Evolutionary conservation across 2,113 vertebrate genomes (phyloP).

Genomic region (Amblyopsis rosae): DNA sequence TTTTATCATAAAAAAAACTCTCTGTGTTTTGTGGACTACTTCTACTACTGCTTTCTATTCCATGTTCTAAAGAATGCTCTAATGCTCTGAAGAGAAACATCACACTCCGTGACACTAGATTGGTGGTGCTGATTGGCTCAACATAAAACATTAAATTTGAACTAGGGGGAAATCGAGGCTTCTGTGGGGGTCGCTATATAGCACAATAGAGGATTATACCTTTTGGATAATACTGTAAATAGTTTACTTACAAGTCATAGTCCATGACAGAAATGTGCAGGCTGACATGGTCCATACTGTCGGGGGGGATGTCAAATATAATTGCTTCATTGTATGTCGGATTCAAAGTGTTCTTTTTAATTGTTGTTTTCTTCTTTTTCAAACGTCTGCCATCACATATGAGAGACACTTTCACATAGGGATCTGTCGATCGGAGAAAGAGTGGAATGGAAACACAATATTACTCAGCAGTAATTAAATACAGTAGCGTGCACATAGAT

Average conservation of each 20-base stretch:
- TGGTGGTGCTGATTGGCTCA: no score
- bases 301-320: constrained; percentile 98
- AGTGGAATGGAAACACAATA: constrained; percentile 4
- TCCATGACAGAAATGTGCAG: constrained; percentile 98
- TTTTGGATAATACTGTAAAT: not conserved
- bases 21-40: not conserved
- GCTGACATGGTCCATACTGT: constrained; percentile 98
- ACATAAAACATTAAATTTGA: no score
- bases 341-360: constrained; percentile 97
- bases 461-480: not conserved
- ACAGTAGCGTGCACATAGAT: not conserved
- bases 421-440: constrained; percentile 74
- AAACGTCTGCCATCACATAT: constrained; percentile 93
- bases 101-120: no score
- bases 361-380: constrained; percentile 99
- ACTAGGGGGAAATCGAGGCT: not conserved
- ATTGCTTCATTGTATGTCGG: constrained; percentile 98
- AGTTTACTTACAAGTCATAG: constrained; percentile 87
- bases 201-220: not conserved
- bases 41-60: not conserved
- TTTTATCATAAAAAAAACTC: not conserved
- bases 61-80: no score
- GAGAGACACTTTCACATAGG: constrained; percentile 96
- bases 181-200: not conserved
- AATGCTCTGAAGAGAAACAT: no score